phyloP scores from a whole-genome alignment of 2,113 vertebrate genomes.

The Fulica atra region DNA sequence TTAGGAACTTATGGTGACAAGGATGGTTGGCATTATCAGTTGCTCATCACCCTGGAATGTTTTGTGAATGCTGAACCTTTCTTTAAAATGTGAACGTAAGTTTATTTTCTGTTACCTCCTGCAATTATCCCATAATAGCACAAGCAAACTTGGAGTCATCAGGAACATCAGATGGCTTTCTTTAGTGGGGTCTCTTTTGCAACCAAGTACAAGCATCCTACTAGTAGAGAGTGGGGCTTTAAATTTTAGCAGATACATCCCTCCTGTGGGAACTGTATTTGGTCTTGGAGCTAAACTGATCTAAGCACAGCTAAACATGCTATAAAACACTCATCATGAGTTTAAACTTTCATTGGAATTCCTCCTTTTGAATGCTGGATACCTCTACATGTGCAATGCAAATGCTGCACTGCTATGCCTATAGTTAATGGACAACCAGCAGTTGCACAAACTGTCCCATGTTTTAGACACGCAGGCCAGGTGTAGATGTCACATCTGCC shows the following conservation, averaged over 20 bases:
- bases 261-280: background rate
- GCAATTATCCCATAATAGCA: background rate
- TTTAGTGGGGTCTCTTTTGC: background rate
- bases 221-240: fast-evolving
- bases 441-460: background rate
- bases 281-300: background rate
- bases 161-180: background rate
- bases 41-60: too few relatives aligned
- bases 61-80: too few relatives aligned
- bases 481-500: background rate
- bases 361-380: background rate
- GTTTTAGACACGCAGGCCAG: background rate
- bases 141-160: background rate
- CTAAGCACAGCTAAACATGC: background rate
- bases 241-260: background rate
- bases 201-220: background rate
- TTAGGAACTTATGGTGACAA: too few relatives aligned
- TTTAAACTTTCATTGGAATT: background rate
- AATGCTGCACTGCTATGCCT: background rate
- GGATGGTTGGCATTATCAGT: too few relatives aligned
- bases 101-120: too few relatives aligned
- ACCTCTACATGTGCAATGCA: background rate
- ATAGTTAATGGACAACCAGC: background rate
- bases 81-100: too few relatives aligned
- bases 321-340: background rate